Conservation (phyloP, 2,113 vertebrate genomes). For the Ceyx cyanopectus region DNA sequence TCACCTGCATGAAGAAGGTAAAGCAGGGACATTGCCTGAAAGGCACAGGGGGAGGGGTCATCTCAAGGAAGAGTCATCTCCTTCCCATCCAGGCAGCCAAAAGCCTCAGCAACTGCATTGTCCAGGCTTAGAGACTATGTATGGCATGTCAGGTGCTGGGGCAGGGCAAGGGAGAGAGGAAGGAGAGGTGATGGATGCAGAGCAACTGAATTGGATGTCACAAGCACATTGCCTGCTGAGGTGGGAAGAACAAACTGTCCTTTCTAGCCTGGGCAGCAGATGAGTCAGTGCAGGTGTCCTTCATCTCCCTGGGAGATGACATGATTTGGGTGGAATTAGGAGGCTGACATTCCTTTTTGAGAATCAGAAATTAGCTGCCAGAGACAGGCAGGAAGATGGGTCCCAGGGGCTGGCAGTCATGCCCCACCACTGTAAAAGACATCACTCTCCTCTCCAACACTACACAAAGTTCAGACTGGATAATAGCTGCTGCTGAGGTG, state of each 20-base stretch:
- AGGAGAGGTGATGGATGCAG: neutral
- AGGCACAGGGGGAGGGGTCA: neutral
- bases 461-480: neutral
- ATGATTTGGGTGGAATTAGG: constrained; percentile 38
- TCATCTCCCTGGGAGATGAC: neutral
- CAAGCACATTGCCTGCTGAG: neutral
- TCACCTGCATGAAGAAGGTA: neutral
- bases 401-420: neutral
- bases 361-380: neutral
- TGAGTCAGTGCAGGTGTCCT: constrained; percentile 10
- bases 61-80: neutral
- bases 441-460: neutral
- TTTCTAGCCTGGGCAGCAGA: neutral
- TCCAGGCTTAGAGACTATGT: neutral
- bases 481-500: neutral
- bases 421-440: neutral
- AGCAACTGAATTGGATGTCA: neutral
- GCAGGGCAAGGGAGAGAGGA: neutral
- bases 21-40: neutral
- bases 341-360: neutral
- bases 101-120: neutral
- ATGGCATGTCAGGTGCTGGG: neutral
- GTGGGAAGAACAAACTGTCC: neutral
- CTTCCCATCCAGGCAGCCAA: neutral
- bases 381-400: neutral